A percentile compares a stretch with the other conserved stretches of the same genome.
Evolutionary conservation across 2,113 vertebrate genomes (phyloP).

Genomic region (Hemiscyllium ocellatum): DNA sequence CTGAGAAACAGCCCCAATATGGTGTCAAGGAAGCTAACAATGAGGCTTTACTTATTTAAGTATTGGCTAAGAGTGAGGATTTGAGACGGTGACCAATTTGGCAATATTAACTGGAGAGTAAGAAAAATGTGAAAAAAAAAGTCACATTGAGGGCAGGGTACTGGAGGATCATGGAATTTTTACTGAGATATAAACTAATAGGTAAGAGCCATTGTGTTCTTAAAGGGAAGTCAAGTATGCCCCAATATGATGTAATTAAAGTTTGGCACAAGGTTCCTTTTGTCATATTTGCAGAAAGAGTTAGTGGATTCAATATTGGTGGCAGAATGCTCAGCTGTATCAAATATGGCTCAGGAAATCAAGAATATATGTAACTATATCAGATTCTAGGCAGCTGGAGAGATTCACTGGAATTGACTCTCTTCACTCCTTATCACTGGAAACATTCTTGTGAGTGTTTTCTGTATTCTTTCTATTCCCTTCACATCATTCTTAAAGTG

Average conservation of each 20-base stretch:
- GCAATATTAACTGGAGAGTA: not conserved
- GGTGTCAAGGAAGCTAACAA: not conserved
- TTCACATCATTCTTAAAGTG: no score
- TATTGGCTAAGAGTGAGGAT: not conserved
- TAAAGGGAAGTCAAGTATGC: not conserved
- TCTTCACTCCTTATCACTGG: not conserved
- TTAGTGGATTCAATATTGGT: not conserved
- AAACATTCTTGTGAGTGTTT: not conserved
- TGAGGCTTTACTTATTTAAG: not conserved
- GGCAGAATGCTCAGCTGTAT: not conserved
- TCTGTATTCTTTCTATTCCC: not conserved
- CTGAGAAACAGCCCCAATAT: not conserved
- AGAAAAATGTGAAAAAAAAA: not conserved
- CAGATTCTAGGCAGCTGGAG: not conserved
- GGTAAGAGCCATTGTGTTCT: not conserved
- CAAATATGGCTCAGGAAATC: not conserved
- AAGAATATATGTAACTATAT: not conserved
- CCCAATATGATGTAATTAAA: not conserved
- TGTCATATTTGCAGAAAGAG: no score
- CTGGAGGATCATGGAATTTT: not conserved
- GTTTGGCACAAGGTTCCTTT: not conserved
- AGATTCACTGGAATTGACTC: not conserved
- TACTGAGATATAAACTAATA: not conserved
- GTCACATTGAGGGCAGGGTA: not conserved
- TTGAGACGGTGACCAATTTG: not conserved